Base-by-base conservation (phyloP, 53 echinoderm and acorn worm species). In the Antedon mediterranea region DNA sequence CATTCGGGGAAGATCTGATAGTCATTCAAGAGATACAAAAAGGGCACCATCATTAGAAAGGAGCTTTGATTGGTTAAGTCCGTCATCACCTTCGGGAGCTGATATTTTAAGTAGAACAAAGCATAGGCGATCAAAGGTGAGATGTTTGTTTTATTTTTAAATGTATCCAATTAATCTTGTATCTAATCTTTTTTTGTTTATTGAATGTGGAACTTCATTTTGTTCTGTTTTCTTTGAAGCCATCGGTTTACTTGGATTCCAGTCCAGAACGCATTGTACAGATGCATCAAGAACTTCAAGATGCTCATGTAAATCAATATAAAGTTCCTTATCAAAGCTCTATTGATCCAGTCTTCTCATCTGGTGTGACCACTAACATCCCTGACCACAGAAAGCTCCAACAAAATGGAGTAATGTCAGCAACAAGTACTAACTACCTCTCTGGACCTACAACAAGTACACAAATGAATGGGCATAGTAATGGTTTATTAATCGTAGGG, bases 191-290 rank as follows among this genome's bases (percentile, higher is more conserved):
- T n/a, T n/a, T n/a, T n/a, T n/a, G n/a, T n/a, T n/a, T n/a, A n/a
- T n/a, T n/a, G n/a, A n/a, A n/a, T n/a, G n/a, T n/a, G n/a, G n/a
- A n/a, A n/a, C n/a, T n/a, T n/a, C 33, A 33, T 26, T 74, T 34
- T 28, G 32, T 9, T 76, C 3, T 76, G 0, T 33, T 76, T 31
- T 32, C 43, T 78, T 57, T n/a, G 43, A 29, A 78, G 15, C 29
- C 78, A 11, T 31, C 57, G 31, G 43, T 57, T 30, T 30, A 43
- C 15, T 71, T 79, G n/a, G 23, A 71, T 30, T 71, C 71, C 28
- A 79, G 79, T 71, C 79, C 79, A 28, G 79, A 79, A 71, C 71
- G 71, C 8, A 79, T 79, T 27, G 31, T 79, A 28, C 79, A 79
- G 34, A 32, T 79, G 32, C 79, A 79, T 20, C 79, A 71, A 34